Evolutionary conservation across 2,113 vertebrate genomes (phyloP).

Genomic region (Thalassoma bifasciatum): DNA sequence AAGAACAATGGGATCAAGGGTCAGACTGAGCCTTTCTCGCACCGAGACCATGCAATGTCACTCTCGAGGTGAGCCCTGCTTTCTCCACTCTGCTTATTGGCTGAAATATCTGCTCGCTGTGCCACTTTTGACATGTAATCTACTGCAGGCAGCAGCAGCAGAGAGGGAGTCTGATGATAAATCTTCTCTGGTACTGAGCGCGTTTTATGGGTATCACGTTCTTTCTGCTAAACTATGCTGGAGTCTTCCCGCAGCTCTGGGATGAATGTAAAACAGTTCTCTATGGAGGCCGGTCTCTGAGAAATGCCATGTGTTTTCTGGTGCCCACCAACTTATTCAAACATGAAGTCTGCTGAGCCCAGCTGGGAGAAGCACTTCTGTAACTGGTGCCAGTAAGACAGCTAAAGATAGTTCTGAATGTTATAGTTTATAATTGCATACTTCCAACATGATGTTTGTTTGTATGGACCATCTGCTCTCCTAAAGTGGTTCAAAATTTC

Average conservation of each 20-base stretch:
- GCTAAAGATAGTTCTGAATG: slow-evolving; percentile 14
- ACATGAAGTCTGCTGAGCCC: neutral
- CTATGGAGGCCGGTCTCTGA: slow-evolving; percentile 17
- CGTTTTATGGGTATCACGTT: slow-evolving; percentile 71
- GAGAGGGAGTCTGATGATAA: slow-evolving; percentile 57
- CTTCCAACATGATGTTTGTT: neutral
- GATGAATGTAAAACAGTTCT: slow-evolving; percentile 57
- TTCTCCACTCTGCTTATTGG: slow-evolving; percentile 54
- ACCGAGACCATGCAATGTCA: slow-evolving; percentile 48
- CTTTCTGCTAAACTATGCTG: slow-evolving; percentile 59
- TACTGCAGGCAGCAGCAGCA: slow-evolving; percentile 58
- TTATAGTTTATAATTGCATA: neutral
- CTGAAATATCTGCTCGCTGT: slow-evolving; percentile 76
- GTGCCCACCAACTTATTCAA: slow-evolving; percentile 28
- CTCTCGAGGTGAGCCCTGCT: slow-evolving; percentile 33
- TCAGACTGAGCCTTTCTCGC: slow-evolving; percentile 46
- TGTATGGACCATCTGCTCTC: neutral
- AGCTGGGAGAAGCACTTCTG: slow-evolving; percentile 1
- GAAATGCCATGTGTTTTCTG: slow-evolving; percentile 33
- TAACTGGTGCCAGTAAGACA: neutral
- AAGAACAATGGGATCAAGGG: slow-evolving; percentile 74
- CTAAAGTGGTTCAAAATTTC: neutral
- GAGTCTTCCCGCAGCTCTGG: slow-evolving; percentile 51
- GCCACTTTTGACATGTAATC: slow-evolving; percentile 79
- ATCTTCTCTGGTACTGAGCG: slow-evolving; percentile 46